These are phyloP conservation scores for Lordiphosa andalusiaca DNA, from an alignment of 2,888 invertebrate species.

Conservation along the genomic window DNA sequence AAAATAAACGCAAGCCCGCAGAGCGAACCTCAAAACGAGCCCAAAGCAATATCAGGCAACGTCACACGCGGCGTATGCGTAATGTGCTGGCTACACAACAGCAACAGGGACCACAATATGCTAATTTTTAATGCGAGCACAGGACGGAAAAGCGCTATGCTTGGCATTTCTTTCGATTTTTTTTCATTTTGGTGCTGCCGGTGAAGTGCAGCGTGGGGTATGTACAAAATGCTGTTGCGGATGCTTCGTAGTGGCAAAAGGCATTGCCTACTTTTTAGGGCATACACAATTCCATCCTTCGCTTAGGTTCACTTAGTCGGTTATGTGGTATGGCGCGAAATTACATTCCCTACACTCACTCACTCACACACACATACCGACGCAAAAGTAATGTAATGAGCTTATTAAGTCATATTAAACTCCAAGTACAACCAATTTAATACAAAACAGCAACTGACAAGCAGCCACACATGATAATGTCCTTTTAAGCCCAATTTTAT, in stretches of 20 bases:
- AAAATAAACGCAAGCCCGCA: slow-evolving; percentile 48
- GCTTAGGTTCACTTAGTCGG: slow-evolving; percentile 11
- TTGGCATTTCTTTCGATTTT: slow-evolving; percentile 20
- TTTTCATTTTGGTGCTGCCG: background rate
- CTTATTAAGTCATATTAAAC: slow-evolving; percentile 74
- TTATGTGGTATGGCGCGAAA: slow-evolving; percentile 32
- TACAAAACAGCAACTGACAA: slow-evolving; percentile 53
- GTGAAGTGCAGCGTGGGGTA: too few species aligned
- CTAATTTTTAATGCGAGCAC: slow-evolving; percentile 55
- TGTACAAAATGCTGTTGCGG: too few species aligned
- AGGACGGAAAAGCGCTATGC: slow-evolving; percentile 39
- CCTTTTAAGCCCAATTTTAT: slow-evolving; percentile 42
- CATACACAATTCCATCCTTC: background rate
- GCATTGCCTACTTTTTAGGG: background rate
- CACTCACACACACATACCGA: slow-evolving; percentile 12
- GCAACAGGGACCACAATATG: slow-evolving; percentile 60
- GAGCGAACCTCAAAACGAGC: slow-evolving; percentile 34
- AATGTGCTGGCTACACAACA: slow-evolving; percentile 23
- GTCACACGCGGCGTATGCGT: slow-evolving; percentile 45
- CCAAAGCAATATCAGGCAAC: slow-evolving; percentile 29
- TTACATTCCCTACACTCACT: slow-evolving; percentile 49
- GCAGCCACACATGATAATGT: slow-evolving; percentile 37
- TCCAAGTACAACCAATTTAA: slow-evolving; percentile 72
- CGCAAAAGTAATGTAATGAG: slow-evolving; percentile 60
- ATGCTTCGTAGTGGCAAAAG: background rate